Evolutionary conservation across 2,888 invertebrate genomes (phyloP).

Genomic region (Thelaira solivaga): DNA sequence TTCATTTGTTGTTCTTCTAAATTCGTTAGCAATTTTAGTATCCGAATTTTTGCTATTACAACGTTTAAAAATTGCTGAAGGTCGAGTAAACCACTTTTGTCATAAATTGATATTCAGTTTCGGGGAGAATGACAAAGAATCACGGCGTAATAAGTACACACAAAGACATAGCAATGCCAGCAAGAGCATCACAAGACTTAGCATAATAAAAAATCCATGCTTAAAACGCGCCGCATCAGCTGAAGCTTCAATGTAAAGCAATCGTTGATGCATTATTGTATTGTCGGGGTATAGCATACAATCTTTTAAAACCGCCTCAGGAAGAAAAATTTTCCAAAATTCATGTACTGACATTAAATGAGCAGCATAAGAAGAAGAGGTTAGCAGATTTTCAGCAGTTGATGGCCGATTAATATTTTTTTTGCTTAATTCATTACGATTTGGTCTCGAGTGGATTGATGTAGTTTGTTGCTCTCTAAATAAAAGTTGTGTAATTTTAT

Average conservation of each 20-base stretch:
- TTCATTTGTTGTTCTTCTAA: slow-evolving; percentile 11
- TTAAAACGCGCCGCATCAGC: slow-evolving; percentile 75
- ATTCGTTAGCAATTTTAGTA: slow-evolving; percentile 24
- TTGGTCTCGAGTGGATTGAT: slow-evolving; percentile 65
- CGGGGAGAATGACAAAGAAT: slow-evolving; percentile 64
- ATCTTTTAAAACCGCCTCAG: slow-evolving; percentile 63
- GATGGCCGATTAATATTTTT: slow-evolving; percentile 21
- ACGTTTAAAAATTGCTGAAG: slow-evolving; percentile 71
- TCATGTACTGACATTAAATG: slow-evolving; percentile 74
- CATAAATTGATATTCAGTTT: slow-evolving; percentile 70
- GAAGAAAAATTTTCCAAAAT: slow-evolving; percentile 75
- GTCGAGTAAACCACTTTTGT: slow-evolving; percentile 76
- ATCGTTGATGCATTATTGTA: slow-evolving; percentile 66
- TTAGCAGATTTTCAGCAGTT: slow-evolving; percentile 30
- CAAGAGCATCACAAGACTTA: slow-evolving; percentile 72
- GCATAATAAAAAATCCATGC: slow-evolving; percentile 76
- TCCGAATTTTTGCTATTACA: slow-evolving; percentile 50
- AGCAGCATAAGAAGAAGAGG: slow-evolving; percentile 70
- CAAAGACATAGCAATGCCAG: slow-evolving; percentile 74
- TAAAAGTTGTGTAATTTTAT: slow-evolving; percentile 71
- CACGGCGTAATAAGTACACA: slow-evolving; percentile 73
- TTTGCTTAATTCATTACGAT: slow-evolving; percentile 69
- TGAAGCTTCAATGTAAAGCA: slow-evolving; percentile 70
- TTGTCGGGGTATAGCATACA: slow-evolving; percentile 63
- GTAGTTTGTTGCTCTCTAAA: slow-evolving; percentile 37